Base-by-base conservation (phyloP, 64 coral and sea anemone genomes). In the Pachyseris speciosa region DNA sequence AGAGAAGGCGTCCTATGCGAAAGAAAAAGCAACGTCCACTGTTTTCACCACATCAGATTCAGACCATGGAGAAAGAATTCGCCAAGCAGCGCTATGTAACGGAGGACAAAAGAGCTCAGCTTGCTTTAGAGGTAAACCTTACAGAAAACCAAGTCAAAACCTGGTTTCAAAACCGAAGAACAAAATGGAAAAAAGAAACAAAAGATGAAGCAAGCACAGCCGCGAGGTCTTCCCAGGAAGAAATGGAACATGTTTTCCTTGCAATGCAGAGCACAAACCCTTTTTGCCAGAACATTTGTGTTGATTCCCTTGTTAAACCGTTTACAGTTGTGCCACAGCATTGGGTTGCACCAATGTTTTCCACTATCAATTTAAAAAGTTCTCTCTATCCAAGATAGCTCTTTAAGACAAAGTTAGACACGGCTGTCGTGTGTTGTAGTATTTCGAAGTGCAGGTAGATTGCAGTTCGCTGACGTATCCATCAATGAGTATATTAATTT, bases 111-210 rank as follows among this genome's bases (percentile, higher is more conserved):
- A 71, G 94, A 33, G 81, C 80, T 22, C 88, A 91, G 81, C 48
- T 95, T 22, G 90, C 94, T 34, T 79, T 74, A 73, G 88, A 95
- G 3, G 45, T 95, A 13, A 87, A 87, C 31, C 50, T 95, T 41
- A 95, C 94, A 58, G 94, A 95, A 95, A 91, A 88, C 17, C 94
- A 95, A 78, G 94, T 95, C 2, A 95, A 91, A 81, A 95, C 94
- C 1, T 95, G 94, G 94, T 95, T 90, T 66, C 94, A 95, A 73
- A 95, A 95, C 59, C 75, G 94, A 69, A 33, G 94, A 80, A 95
- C 94, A 39, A 95, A 95, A 76, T 95, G 94, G 94, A 89, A 89
- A 44, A 95, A 95, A 74, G 94, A 95, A 66, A 85, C 85, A 33
- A 91, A 80, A 69, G 88, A 95, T 64, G 88, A 95, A 71, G 86